A percentile compares a stretch with the other conserved stretches of the same genome.
Conservation (phyloP, 92 coral and sea anemone genomes). For the Anthopleura xanthogrammica region DNA sequence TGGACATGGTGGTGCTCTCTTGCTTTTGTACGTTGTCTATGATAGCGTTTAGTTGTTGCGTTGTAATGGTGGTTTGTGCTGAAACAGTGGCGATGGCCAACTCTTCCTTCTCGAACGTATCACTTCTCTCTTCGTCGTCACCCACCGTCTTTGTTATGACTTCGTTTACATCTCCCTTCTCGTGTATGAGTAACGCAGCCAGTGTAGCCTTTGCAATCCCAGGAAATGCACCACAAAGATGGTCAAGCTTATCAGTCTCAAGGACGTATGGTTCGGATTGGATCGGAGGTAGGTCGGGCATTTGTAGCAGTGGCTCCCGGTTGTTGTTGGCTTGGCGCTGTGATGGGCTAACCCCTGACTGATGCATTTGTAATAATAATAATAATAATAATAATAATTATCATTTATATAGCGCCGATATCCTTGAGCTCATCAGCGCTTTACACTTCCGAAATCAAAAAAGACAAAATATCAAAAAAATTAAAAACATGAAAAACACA, state of each 20-base stretch:
- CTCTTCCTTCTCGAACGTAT: neutral
- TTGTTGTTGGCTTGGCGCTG: neutral
- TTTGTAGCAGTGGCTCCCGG: neutral
- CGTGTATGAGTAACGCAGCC: slow-evolving; percentile 1
- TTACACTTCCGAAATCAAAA: too few species aligned
- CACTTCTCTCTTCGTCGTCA: neutral
- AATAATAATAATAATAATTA: too few species aligned
- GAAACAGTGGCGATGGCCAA: neutral
- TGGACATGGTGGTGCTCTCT: neutral
- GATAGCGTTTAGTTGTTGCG: neutral
- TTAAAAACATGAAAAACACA: too few species aligned
- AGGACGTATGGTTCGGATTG: neutral
- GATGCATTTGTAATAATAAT: too few species aligned
- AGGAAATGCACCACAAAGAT: neutral
- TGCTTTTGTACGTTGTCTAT: neutral
- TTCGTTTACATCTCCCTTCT: neutral
- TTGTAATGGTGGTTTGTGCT: neutral
- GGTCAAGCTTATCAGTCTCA: neutral
- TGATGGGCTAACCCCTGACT: slow-evolving; percentile 1
- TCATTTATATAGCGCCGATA: too few species aligned
- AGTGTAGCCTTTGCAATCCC: neutral
- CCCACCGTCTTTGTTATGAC: neutral
- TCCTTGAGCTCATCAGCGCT: too few species aligned
- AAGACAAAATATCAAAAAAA: too few species aligned
- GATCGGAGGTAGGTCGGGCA: neutral